phyloP scores from a whole-genome alignment of 2,797 vertebrate genomes.

The Poeciliopsis gracilis region DNA sequence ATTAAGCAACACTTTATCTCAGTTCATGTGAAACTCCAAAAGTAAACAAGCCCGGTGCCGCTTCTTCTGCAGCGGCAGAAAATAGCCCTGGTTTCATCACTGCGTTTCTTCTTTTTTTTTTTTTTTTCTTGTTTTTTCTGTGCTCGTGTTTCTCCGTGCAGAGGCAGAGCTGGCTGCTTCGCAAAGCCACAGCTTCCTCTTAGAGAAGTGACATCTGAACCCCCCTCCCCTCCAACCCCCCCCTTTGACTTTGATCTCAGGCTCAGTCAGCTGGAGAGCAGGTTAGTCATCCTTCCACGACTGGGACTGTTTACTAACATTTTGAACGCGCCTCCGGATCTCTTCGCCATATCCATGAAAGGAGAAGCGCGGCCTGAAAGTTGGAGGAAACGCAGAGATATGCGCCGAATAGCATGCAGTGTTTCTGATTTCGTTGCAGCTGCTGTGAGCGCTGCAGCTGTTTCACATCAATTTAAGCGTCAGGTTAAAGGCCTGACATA shows the following conservation, averaged over 20 bases:
- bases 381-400: background rate
- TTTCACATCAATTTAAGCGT: background rate
- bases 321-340: conserved; percentile 21
- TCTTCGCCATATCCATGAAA: conserved; percentile 15
- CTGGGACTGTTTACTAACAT: conserved; percentile 60
- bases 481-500: background rate
- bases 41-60: conserved; percentile 49
- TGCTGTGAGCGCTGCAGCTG: background rate
- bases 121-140: background rate
- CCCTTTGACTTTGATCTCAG: conserved; percentile 62
- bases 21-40: conserved; percentile 14
- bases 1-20: background rate
- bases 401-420: background rate
- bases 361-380: conserved; percentile 3
- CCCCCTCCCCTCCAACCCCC: background rate
- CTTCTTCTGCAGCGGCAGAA: conserved; percentile 13
- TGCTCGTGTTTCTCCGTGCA: conserved; percentile 19
- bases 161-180: conserved; percentile 16
- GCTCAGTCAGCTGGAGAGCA: conserved; percentile 70
- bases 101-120: background rate
- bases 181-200: conserved; percentile 62
- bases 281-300: conserved; percentile 68
- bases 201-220: conserved; percentile 73
- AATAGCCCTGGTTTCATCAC: conserved; percentile 21
- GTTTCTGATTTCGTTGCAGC: background rate